Percentiles rank a stretch among this genome's conserved stretches.
Evolutionary conservation across 2,797 vertebrate genomes (phyloP).

Genomic region (Phyllotis vaccarum): DNA sequence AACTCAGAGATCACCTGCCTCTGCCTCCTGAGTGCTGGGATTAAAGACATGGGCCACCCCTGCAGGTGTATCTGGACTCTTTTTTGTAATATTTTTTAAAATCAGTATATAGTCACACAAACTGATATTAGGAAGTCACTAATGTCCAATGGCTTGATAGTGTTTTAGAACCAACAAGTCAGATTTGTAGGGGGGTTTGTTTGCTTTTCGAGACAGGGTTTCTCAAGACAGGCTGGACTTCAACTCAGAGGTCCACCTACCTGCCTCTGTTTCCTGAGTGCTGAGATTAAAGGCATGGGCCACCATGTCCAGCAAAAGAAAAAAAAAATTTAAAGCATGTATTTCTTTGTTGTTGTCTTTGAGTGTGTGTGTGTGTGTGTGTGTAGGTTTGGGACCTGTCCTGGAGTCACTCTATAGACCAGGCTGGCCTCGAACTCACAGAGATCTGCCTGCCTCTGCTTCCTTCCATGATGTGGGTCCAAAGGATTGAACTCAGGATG

Average conservation of each 20-base stretch:
- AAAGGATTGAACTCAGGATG: too few species aligned
- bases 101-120: background rate
- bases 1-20: background rate
- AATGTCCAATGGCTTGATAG: conserved; percentile 26
- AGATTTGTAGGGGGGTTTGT: background rate
- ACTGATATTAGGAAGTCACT: background rate
- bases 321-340: too few species aligned
- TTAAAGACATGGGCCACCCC: background rate
- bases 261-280: too few species aligned
- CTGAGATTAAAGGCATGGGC: too few species aligned
- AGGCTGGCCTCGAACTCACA: background rate
- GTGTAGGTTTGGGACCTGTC: background rate
- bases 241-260: too few species aligned
- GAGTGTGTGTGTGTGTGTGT: too few species aligned
- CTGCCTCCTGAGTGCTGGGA: background rate
- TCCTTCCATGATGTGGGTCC: background rate
- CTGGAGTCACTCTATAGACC: background rate
- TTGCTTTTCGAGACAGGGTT: background rate
- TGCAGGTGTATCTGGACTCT: background rate
- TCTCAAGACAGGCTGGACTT: too few species aligned
- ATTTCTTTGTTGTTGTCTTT: too few species aligned
- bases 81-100: background rate
- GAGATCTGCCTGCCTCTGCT: background rate
- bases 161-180: conserved; percentile 3
- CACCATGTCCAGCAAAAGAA: too few species aligned